Evolutionary conservation across 1,140 invertebrate genomes (phyloP), one percentile per base, ranked within the genome.

Genomic region (Muscidifurax raptorellus): DNA sequence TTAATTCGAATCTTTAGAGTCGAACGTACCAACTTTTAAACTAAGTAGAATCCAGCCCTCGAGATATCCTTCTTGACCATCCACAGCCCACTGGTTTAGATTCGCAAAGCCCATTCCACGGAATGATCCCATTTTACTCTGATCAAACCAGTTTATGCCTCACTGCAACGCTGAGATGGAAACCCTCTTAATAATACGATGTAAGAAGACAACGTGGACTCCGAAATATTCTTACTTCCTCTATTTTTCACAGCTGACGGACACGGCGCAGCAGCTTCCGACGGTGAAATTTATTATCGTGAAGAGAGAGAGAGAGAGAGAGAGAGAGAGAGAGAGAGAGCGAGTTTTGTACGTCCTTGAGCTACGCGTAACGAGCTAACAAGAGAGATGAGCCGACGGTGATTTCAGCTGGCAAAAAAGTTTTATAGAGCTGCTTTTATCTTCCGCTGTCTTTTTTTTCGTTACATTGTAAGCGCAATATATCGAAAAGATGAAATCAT

Each of bases 281-380:
- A 13, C 47, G 22, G 59, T n/a, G 52, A 82, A 74, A 82, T 82
- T 82, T 82, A 75, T 75, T 75, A 75, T 15, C 66, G 6, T 10
- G 36, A 47, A 25, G 40, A 40, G 40, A 40, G 40, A 40, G 40
- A 40, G 40, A 40, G 40, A 40, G 40, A 40, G 40, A 40, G 40
- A 40, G 40, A 52, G 47, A 52, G 6, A 47, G 52, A 59, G 18
- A 59, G 52, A 22, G 52, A 59, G 52, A n/a, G 52, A 7, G 18
- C n/a, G 6, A 18, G 4, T n/a, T 40, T 69, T 40, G 15, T 66
- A 40, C 28, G 18, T 28, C 72, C 27, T 44, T 40, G 44, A 59
- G 40, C 32, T 40, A 47, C 7, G 15, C 18, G 15, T 76, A 76
- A 76, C 52, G 52, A 82, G 40, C 47, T 52, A 82, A 82, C 27